A percentile compares a stretch with the other conserved stretches of the same genome.
Conservation (phyloP, 2,888 invertebrate species). For the Linnaemya tessellans region DNA sequence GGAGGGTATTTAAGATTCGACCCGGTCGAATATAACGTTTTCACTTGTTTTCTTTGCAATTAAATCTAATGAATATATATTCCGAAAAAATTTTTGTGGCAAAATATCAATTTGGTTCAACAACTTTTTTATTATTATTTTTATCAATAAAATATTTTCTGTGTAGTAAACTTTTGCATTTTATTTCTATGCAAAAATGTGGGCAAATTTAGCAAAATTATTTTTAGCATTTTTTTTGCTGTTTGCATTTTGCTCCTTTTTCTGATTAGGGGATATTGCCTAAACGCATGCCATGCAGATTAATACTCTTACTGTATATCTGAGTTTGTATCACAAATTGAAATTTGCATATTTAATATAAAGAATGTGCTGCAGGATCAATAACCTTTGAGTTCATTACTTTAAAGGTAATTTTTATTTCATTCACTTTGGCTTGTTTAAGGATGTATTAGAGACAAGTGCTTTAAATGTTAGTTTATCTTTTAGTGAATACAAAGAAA, state of each 20-base stretch:
- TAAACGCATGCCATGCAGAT: background rate
- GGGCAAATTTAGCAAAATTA: conserved; percentile 4
- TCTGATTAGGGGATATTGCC: background rate
- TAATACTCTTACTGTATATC: background rate
- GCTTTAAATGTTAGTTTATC: too few relatives aligned
- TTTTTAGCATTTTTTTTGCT: background rate
- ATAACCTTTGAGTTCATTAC: too few relatives aligned
- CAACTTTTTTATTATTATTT: too few relatives aligned
- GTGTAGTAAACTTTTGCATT: background rate
- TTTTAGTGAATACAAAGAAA: too few relatives aligned
- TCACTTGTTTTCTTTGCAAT: too few relatives aligned
- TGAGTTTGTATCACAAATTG: background rate
- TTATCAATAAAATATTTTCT: background rate
- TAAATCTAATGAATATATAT: too few relatives aligned
- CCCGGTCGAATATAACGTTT: too few relatives aligned
- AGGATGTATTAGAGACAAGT: too few relatives aligned
- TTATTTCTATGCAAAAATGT: background rate
- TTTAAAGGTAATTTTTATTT: background rate
- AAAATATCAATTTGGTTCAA: background rate
- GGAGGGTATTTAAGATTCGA: too few relatives aligned
- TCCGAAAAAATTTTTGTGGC: too few relatives aligned
- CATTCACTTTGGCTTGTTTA: background rate
- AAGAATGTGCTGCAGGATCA: background rate
- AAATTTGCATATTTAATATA: too few relatives aligned
- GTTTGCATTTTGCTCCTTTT: background rate